Conservation (phyloP, 64 coral and sea anemone species). For the Cladopsammia gracilis region DNA sequence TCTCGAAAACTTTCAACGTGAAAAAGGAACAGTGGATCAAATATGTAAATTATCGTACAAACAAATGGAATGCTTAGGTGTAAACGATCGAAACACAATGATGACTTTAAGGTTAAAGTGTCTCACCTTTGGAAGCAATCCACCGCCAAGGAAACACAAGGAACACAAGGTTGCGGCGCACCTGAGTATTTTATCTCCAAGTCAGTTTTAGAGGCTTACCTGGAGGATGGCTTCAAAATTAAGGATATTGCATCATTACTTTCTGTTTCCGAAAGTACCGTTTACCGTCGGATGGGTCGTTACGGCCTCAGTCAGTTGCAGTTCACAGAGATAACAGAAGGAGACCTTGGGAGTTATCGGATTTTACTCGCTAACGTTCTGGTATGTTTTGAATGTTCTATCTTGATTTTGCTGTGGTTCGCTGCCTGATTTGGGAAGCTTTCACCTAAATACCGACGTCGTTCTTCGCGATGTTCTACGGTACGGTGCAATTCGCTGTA, state of each 20-base stretch:
- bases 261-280: slow-evolving; percentile 57
- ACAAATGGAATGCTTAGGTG: slow-evolving; percentile 56
- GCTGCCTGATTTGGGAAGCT: no score
- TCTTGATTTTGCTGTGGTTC: no score
- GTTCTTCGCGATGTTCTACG: no score
- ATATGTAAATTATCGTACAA: slow-evolving; percentile 60
- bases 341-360: no score
- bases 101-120: slow-evolving; percentile 60
- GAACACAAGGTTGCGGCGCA: slow-evolving; percentile 49
- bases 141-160: slow-evolving; percentile 58
- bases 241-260: slow-evolving; percentile 53
- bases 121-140: slow-evolving; percentile 60
- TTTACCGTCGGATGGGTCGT: slow-evolving; percentile 62
- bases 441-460: no score
- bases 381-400: no score
- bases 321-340: slow-evolving; percentile 78
- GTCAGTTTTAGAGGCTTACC: slow-evolving; percentile 52
- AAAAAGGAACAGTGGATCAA: slow-evolving; percentile 65
- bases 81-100: slow-evolving; percentile 54
- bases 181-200: slow-evolving; percentile 58
- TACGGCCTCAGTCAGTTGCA: slow-evolving; percentile 59
- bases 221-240: slow-evolving; percentile 67
- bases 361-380: no score
- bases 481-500: no score
- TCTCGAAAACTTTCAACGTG: slow-evolving; percentile 59